Conservation (phyloP, 1,140 invertebrate genomes). For the Kradibia gibbosae region DNA sequence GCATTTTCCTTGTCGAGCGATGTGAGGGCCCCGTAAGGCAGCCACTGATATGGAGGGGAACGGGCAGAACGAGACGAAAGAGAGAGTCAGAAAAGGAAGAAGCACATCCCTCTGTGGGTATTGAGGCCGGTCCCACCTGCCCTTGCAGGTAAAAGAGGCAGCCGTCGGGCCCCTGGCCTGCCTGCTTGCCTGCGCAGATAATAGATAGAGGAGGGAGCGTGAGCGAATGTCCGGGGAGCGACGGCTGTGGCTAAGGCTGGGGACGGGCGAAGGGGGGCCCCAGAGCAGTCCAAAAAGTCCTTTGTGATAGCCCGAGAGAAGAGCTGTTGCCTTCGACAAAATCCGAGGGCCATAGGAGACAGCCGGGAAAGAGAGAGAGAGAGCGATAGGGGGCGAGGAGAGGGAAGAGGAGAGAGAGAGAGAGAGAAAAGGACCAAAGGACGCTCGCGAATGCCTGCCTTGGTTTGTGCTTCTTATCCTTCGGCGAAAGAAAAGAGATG, state of each 20-base stretch:
- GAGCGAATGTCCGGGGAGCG: background rate
- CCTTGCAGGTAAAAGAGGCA: conserved; percentile 45
- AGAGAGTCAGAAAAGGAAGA: background rate
- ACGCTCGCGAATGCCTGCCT: background rate
- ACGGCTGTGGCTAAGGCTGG: background rate
- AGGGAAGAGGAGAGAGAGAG: conserved; percentile 6
- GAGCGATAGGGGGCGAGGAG: background rate
- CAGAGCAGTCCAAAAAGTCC: conserved; percentile 38
- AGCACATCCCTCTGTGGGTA: conserved; percentile 39
- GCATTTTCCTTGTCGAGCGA: background rate
- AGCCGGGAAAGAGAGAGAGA: background rate
- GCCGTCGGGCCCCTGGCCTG: background rate
- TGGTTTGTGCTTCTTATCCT: conserved; percentile 13
- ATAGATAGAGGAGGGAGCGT: conserved; percentile 47
- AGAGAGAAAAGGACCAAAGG: background rate
- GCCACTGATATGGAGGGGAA: conserved; percentile 29
- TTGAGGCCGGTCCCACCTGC: conserved; percentile 47
- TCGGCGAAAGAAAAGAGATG: conserved; percentile 13
- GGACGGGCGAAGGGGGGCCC: conserved; percentile 12
- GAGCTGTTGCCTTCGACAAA: background rate
- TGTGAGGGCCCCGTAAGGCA: conserved; percentile 18
- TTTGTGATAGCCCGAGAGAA: conserved; percentile 35
- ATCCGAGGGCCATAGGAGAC: background rate
- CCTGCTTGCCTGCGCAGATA: conserved; percentile 33
- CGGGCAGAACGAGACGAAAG: conserved; percentile 1